A percentile compares a stretch with the other conserved stretches of the same genome.
Evolutionary conservation across 53 echinoderm and acorn worm species (phyloP).

Genomic region (Actinopyga echinites): DNA sequence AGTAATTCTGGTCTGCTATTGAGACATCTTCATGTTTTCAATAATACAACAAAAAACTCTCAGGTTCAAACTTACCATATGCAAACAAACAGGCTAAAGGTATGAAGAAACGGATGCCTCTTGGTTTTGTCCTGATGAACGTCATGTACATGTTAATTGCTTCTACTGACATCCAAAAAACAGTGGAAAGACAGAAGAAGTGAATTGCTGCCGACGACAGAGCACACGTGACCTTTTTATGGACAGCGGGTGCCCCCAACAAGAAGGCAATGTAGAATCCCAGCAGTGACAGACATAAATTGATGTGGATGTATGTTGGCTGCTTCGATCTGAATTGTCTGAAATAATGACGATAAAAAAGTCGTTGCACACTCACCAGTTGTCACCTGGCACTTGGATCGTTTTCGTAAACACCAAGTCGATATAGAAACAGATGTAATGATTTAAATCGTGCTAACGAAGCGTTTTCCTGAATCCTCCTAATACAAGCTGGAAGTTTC

Average conservation of each 20-base stretch:
- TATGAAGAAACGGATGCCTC: neutral
- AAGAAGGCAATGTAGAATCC: slow-evolving; percentile 7
- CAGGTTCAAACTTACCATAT: neutral
- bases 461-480: no score
- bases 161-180: slow-evolving; percentile 10
- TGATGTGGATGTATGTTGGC: slow-evolving; percentile 11
- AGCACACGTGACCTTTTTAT: neutral
- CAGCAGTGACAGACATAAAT: neutral
- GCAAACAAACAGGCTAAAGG: slow-evolving; percentile 1
- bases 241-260: neutral
- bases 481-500: no score
- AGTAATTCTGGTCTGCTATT: no score
- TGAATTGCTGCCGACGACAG: neutral
- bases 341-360: neutral
- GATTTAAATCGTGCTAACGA: no score
- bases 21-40: no score
- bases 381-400: no score
- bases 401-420: no score
- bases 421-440: no score
- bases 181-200: neutral
- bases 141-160: neutral
- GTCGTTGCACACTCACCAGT: no score
- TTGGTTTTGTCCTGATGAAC: neutral
- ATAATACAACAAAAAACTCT: no score
- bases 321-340: neutral